These are phyloP conservation scores for Chaetophractus vellerosus DNA, from an alignment of 2,797 vertebrate genomes.

Conservation along the genomic window DNA sequence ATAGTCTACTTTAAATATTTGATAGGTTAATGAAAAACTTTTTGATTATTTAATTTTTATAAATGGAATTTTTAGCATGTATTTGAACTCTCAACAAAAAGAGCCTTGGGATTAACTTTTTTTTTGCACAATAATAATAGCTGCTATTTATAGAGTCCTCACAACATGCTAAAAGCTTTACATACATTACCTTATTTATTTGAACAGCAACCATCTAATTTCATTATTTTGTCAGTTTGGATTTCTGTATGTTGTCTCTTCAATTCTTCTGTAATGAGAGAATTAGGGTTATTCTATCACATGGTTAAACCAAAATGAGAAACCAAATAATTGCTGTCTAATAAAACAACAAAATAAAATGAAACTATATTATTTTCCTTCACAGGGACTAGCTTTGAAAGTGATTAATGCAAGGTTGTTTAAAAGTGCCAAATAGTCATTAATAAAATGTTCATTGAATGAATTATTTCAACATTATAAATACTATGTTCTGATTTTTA, in stretches of 20 bases:
- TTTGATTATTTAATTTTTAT: constrained; percentile 49
- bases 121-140: constrained; percentile 38
- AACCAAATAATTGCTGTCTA: constrained; percentile 61
- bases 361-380: constrained; percentile 58
- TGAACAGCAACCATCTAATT: neutral
- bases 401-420: constrained; percentile 56
- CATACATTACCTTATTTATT: constrained; percentile 24
- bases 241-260: constrained; percentile 6
- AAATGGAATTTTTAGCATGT: neutral
- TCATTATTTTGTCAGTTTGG: constrained; percentile 17
- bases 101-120: neutral
- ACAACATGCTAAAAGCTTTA: neutral
- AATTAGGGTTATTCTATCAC: constrained; percentile 26
- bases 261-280: constrained; percentile 38
- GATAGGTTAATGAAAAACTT: constrained; percentile 56
- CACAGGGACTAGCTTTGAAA: constrained; percentile 26
- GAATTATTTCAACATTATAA: constrained; percentile 49
- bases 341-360: constrained; percentile 61
- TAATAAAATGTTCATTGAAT: constrained; percentile 65
- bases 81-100: neutral
- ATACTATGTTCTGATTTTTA: neutral
- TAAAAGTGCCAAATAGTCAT: constrained; percentile 39
- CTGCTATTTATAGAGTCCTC: neutral
- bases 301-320: constrained; percentile 47
- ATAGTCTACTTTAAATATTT: constrained; percentile 53